Percentiles rank a stretch among this genome's conserved stretches.
These are phyloP conservation scores for Drosophila pruinosa DNA, from an alignment of 1,140 invertebrate genomes.

Conservation along the genomic window DNA sequence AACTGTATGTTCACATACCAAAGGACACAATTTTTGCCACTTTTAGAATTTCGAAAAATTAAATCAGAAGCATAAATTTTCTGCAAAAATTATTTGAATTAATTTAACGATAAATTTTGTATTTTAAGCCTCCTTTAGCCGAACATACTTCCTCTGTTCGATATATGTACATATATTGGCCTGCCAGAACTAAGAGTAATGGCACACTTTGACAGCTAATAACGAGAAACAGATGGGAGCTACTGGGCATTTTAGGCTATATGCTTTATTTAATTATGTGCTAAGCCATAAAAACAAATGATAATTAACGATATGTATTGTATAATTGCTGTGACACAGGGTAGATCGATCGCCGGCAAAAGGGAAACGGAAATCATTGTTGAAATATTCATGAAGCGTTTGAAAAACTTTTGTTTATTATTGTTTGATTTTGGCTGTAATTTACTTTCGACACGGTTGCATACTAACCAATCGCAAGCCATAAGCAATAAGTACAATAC, in stretches of 20 bases:
- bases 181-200: background rate
- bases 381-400: conserved; percentile 9
- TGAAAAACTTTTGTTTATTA: conserved; percentile 1
- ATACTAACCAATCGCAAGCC: background rate
- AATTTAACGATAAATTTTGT: background rate
- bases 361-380: conserved; percentile 11
- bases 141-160: background rate
- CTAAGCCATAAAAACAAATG: background rate
- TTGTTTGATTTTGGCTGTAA: conserved; percentile 5
- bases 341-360: background rate
- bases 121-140: background rate
- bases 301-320: background rate
- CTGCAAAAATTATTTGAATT: background rate
- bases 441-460: conserved; percentile 9
- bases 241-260: background rate
- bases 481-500: background rate
- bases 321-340: conserved; percentile 5
- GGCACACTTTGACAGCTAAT: conserved; percentile 10
- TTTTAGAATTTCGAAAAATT: no score
- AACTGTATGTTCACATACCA: background rate
- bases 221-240: conserved; percentile 21
- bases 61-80: no score
- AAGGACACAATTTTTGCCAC: no score
- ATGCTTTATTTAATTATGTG: background rate
- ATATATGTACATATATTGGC: no score